Evolutionary conservation across 2,888 invertebrate genomes (phyloP).

Genomic region (Micoletzkya japonica): DNA sequence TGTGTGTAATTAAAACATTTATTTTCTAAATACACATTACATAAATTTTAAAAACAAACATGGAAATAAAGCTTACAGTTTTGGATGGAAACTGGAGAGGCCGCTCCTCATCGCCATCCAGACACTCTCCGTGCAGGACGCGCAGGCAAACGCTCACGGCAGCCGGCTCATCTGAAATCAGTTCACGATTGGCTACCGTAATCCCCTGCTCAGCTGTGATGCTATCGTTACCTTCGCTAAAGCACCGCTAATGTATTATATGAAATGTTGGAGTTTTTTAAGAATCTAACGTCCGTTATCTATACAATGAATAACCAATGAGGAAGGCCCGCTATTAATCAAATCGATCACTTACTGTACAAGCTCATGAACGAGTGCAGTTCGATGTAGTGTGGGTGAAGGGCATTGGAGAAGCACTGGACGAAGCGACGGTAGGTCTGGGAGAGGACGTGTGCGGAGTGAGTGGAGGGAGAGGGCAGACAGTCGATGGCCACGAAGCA

Average conservation of each 20-base stretch:
- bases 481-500: not conserved
- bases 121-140: not conserved
- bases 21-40: too few species aligned
- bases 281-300: too few species aligned
- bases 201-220: too few species aligned
- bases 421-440: constrained; percentile 1
- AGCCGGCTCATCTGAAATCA: constrained; percentile 8
- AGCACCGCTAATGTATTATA: too few species aligned
- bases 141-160: constrained; percentile 1
- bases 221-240: too few species aligned
- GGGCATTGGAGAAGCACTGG: not conserved
- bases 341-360: not conserved
- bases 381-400: not conserved
- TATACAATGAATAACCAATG: too few species aligned
- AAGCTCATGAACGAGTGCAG: constrained; percentile 8
- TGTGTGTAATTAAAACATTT: too few species aligned
- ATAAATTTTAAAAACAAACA: too few species aligned
- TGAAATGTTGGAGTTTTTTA: too few species aligned
- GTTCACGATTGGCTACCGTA: too few species aligned
- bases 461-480: constrained; percentile 12
- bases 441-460: not conserved
- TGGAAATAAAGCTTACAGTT: too few species aligned
- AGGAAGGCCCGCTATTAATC: too few species aligned
- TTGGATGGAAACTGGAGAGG: not conserved
- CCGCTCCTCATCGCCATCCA: constrained; percentile 7